These are phyloP conservation scores for Noctua pronuba DNA, from an alignment of 2,888 invertebrate genomes.

Conservation along the genomic window DNA sequence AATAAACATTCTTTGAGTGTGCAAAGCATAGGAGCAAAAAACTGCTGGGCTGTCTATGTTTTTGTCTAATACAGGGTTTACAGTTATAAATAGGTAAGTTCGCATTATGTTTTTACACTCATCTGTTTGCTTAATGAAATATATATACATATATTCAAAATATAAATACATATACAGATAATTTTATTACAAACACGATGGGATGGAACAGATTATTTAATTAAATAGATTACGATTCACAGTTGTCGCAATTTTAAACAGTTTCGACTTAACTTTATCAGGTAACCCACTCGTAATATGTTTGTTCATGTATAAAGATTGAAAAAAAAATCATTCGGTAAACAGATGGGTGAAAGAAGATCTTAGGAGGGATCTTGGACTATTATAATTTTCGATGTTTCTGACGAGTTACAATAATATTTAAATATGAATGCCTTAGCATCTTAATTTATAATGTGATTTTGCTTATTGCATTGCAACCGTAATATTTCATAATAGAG, in stretches of 20 bases:
- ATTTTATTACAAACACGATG: no score
- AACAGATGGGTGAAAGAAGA: not conserved
- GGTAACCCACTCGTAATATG: no score
- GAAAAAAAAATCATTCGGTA: not conserved
- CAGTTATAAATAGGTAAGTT: not conserved
- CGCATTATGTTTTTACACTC: not conserved
- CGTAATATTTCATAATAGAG: slow-evolving; percentile 10
- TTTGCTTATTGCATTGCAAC: slow-evolving; percentile 40
- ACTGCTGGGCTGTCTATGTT: not conserved
- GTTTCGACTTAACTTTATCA: no score
- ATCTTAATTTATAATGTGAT: slow-evolving; percentile 44
- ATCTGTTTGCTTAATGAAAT: not conserved
- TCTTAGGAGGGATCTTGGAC: not conserved
- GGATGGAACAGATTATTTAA: no score
- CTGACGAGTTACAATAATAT: slow-evolving; percentile 16
- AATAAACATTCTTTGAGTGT: not conserved
- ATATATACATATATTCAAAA: not conserved
- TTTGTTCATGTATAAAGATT: no score
- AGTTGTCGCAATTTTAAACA: no score
- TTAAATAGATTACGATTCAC: no score
- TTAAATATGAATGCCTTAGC: not conserved
- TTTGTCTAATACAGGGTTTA: not conserved
- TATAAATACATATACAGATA: not conserved
- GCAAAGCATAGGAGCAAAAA: not conserved
- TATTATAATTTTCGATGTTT: slow-evolving; percentile 25